Percentiles rank a stretch among this genome's conserved stretches.
Conservation (phyloP, 2,797 vertebrate genomes). For the Fundulus diaphanus region DNA sequence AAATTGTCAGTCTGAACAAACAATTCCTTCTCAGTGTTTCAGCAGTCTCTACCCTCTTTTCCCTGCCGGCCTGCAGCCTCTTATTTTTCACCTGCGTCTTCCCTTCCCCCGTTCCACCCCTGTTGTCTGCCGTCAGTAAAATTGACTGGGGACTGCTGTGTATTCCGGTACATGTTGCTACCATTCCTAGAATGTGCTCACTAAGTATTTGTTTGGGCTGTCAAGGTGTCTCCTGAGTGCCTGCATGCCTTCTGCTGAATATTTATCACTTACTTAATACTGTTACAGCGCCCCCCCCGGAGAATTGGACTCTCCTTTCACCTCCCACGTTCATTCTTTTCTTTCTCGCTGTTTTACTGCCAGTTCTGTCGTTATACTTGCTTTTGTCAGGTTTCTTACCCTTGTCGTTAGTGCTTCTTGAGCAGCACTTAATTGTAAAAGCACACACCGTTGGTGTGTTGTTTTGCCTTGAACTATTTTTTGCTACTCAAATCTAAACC, state of each 20-base stretch:
- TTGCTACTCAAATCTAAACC: not conserved
- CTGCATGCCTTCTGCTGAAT: slow-evolving; percentile 71
- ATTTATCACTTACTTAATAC: slow-evolving; percentile 76
- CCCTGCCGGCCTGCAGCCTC: slow-evolving; percentile 33
- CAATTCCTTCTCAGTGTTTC: slow-evolving; percentile 20
- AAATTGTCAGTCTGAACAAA: slow-evolving; percentile 46
- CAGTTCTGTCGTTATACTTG: slow-evolving; percentile 13
- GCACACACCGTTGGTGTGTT: slow-evolving; percentile 1
- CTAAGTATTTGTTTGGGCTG: slow-evolving; percentile 77
- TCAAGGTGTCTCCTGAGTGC: slow-evolving; percentile 73
- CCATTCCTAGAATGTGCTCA: slow-evolving; percentile 60
- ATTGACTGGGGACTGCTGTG: slow-evolving; percentile 63
- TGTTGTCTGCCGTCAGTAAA: slow-evolving; percentile 72
- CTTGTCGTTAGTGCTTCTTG: not conserved
- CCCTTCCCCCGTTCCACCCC: slow-evolving; percentile 45
- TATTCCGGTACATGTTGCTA: slow-evolving; percentile 62
- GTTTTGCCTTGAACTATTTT: not conserved
- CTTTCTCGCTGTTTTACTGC: slow-evolving; percentile 6
- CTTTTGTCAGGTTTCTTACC: slow-evolving; percentile 21
- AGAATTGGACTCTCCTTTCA: slow-evolving; percentile 61
- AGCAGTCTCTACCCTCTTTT: slow-evolving; percentile 34
- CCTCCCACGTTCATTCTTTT: slow-evolving; percentile 34
- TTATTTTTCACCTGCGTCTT: slow-evolving; percentile 57
- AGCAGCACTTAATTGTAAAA: slow-evolving; percentile 10
- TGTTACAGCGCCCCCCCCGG: slow-evolving; percentile 15